Evolutionary conservation across 2,888 invertebrate species (phyloP).

Genomic region (Apodemia zela): DNA sequence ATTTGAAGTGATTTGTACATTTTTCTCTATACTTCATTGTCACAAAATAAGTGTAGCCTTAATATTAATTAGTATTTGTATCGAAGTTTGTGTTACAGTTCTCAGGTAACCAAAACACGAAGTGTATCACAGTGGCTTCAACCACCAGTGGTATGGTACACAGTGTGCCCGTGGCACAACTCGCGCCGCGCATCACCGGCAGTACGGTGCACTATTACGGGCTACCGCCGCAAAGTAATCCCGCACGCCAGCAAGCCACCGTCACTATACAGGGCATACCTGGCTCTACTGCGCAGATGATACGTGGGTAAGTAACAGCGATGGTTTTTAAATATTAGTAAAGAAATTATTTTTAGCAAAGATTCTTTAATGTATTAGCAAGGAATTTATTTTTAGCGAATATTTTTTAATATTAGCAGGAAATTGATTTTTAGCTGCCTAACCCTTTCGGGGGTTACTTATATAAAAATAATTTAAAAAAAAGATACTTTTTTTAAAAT

Average conservation of each 20-base stretch:
- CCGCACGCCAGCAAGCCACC: slow-evolving; percentile 61
- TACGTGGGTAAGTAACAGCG: slow-evolving; percentile 53
- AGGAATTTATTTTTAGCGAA: no score
- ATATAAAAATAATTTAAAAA: no score
- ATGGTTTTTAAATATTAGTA: neutral
- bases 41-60: no score
- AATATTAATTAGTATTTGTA: neutral
- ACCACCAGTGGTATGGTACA: slow-evolving; percentile 71
- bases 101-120: slow-evolving; percentile 53
- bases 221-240: slow-evolving; percentile 35
- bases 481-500: no score
- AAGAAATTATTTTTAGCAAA: no score
- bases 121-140: slow-evolving; percentile 72
- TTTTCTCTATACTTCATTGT: no score
- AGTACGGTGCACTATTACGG: slow-evolving; percentile 52
- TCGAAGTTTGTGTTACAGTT: slow-evolving; percentile 42
- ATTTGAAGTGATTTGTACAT: no score
- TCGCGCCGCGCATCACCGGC: slow-evolving; percentile 59
- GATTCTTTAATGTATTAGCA: no score
- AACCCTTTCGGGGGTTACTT: no score
- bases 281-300: slow-evolving; percentile 60
- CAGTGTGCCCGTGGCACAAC: slow-evolving; percentile 67
- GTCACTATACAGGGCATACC: slow-evolving; percentile 69
- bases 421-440: no score
- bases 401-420: no score